phyloP scores from a whole-genome alignment of 1,140 invertebrate genomes.

The Kradibia gibbosae region DNA sequence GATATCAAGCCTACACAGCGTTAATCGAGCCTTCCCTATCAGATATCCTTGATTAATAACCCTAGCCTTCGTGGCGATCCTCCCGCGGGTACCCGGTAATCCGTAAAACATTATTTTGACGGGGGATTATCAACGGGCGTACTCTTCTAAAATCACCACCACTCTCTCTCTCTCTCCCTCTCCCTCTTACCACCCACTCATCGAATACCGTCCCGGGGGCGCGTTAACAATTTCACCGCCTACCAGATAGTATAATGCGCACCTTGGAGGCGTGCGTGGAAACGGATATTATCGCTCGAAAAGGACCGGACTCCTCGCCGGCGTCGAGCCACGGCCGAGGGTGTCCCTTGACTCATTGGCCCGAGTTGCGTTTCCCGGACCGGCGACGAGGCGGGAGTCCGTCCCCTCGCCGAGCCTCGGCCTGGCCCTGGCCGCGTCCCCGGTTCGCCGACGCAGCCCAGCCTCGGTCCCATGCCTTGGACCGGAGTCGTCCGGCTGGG shows the following conservation, averaged over 20 bases:
- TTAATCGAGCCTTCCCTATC: neutral
- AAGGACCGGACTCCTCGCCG: no score
- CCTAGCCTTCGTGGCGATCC: neutral
- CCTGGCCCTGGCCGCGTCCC: no score
- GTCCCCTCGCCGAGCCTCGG: no score
- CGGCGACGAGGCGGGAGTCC: neutral
- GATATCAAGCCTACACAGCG: no score
- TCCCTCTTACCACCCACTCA: no score
- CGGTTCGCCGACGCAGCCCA: neutral
- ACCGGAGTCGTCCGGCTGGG: constrained; percentile 59
- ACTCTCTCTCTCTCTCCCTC: no score
- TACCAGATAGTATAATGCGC: no score
- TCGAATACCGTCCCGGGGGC: no score
- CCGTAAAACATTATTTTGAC: no score
- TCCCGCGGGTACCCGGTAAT: neutral
- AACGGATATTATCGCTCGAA: neutral
- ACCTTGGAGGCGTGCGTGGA: neutral
- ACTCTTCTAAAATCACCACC: no score
- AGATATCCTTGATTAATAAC: neutral
- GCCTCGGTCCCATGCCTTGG: no score
- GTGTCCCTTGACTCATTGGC: constrained; percentile 5
- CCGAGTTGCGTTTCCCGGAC: neutral
- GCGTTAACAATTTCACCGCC: neutral
- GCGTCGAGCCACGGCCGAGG: neutral
- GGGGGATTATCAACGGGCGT: no score